These are phyloP conservation scores for Carlito syrichta DNA, from an alignment of 2,113 vertebrate species.

Conservation along the genomic window DNA sequence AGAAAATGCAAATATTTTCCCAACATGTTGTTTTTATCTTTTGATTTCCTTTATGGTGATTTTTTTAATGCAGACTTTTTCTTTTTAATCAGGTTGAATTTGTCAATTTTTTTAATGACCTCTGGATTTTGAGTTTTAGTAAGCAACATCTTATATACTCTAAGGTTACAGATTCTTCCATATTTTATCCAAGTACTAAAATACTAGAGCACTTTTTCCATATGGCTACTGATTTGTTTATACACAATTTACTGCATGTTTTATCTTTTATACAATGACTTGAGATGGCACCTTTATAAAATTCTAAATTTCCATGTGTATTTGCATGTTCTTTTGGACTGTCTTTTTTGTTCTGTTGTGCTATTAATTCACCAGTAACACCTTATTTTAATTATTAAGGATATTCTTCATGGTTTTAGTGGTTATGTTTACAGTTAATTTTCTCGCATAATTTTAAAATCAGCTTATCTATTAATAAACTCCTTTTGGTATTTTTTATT, in stretches of 20 bases:
- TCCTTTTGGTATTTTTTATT: background rate
- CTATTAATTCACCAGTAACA: background rate
- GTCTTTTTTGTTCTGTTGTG: background rate
- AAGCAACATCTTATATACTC: background rate
- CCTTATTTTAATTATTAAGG: background rate
- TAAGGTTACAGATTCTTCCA: background rate
- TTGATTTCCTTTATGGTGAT: background rate
- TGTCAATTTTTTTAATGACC: background rate
- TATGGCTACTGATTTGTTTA: background rate
- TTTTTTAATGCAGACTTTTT: background rate
- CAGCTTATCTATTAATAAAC: background rate
- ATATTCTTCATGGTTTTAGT: background rate
- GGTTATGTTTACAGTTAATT: background rate
- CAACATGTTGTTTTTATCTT: background rate
- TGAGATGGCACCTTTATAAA: background rate
- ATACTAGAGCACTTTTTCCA: background rate
- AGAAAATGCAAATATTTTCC: background rate
- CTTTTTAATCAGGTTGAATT: background rate
- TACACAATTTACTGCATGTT: background rate
- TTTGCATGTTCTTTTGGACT: background rate
- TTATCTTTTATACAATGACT: background rate
- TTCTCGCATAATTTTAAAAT: background rate
- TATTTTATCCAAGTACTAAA: background rate
- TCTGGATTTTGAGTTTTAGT: background rate
- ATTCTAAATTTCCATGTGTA: background rate